Base-by-base conservation (phyloP, 2,888 invertebrate species). In the Neoascia interrupta region DNA sequence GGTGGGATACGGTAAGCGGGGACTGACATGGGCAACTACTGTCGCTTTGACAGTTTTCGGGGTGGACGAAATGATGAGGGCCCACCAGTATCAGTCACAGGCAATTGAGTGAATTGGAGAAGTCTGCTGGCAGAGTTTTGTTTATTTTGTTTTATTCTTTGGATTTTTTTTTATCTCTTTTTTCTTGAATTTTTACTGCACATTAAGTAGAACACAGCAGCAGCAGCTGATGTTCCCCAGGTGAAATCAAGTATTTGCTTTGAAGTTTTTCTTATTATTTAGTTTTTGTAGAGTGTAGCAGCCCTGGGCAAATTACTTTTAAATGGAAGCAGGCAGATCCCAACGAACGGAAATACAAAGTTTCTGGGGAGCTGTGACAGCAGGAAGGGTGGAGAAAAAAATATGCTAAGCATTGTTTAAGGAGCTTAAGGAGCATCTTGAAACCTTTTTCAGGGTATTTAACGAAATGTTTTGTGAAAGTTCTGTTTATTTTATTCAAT, bases 71-170 rank as follows among this genome's bases (percentile, higher is more conserved):
- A n/a, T n/a, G n/a, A 21, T 49, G 37, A 39, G 21, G 31, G 34
- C 3, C 37, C 19, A 3, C 18, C 11, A 31, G 41, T 51, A 68
- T 61, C 68, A 56, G 74, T 68, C 74, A 47, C 47, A 18, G 61
- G 74, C 74, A 75, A 75, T 75, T 61, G 64, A 64, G 53, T 64
- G 64, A 64, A 64, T 64, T 64, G 64, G 36, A 36, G 23, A 64
- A 64, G 43, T 53, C 43, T 51, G 51, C 23, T 31, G 5, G 21
- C 31, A 5, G n/a, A 21, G n/a, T 28, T 51, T n/a, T n/a, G n/a
- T n/a, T n/a, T n/a, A n/a, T n/a, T n/a, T n/a, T n/a, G n/a, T n/a
- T n/a, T n/a, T n/a, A n/a, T n/a, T n/a, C n/a, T n/a, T n/a, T n/a
- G n/a, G n/a, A n/a, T 31, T 18, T 10, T 13, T 13, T 13, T 11